Evolutionary conservation across 2,888 invertebrate species (phyloP).

Genomic region (Stenodera caucasica): DNA sequence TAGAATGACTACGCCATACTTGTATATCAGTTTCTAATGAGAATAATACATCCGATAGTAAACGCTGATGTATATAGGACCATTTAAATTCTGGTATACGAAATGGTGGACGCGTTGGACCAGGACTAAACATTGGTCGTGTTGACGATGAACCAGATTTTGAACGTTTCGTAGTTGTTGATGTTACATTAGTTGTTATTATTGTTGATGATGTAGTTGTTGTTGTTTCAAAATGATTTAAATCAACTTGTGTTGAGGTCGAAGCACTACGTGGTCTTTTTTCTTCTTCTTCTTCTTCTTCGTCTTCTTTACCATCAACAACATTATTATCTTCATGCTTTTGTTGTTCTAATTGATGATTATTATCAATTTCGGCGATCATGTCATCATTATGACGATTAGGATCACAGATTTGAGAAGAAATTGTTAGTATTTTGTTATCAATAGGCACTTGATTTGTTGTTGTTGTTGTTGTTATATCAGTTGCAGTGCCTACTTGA

Average conservation of each 20-base stretch:
- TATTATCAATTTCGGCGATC: constrained; percentile 29
- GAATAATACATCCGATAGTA: constrained; percentile 94
- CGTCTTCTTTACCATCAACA: constrained; percentile 23
- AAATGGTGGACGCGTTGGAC: constrained; percentile 92
- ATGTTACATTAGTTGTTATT: not conserved
- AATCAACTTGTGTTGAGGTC: constrained; percentile 82
- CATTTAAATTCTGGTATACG: constrained; percentile 99
- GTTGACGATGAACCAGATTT: constrained; percentile 66
- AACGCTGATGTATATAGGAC: constrained; percentile 97
- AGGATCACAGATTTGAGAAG: constrained; percentile 74
- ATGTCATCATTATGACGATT: constrained; percentile 54
- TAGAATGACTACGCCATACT: constrained; percentile 88
- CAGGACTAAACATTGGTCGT: constrained; percentile 91
- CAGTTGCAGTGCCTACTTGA: not conserved
- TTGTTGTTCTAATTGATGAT: constrained; percentile 36
- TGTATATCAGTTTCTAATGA: constrained; percentile 98
- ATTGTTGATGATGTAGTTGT: not conserved
- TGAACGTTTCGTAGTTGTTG: constrained; percentile 59
- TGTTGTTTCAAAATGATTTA: constrained; percentile 74
- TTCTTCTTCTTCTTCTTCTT: not conserved
- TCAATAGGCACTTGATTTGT: constrained; percentile 47
- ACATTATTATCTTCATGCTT: not conserved
- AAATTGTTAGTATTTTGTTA: constrained; percentile 69
- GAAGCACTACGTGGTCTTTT: constrained; percentile 74
- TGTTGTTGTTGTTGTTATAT: constrained; percentile 3